Conservation (phyloP, 2,797 vertebrate genomes). For the Apogon talboti region DNA sequence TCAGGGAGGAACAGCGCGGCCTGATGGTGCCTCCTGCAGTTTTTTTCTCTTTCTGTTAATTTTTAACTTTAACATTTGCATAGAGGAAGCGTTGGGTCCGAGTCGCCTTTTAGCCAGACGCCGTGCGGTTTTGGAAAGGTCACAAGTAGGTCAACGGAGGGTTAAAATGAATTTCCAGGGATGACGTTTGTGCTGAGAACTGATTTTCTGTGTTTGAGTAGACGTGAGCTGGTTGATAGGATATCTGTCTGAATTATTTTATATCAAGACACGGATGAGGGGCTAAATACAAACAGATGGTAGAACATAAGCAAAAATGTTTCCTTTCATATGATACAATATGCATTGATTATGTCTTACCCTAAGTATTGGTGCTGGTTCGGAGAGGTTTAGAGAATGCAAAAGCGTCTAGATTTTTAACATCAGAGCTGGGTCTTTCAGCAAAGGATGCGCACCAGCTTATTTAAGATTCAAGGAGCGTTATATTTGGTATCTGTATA, state of each 20-base stretch:
- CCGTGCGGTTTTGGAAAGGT: slow-evolving; percentile 32
- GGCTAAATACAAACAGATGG: too few relatives aligned
- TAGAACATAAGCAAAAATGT: too few relatives aligned
- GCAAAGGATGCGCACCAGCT: background rate
- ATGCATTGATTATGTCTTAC: too few relatives aligned
- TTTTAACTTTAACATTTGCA: slow-evolving; percentile 52
- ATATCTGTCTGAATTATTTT: background rate
- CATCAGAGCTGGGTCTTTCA: background rate
- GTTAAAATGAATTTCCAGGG: slow-evolving; percentile 20
- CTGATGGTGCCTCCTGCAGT: slow-evolving; percentile 25
- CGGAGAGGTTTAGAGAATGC: too few relatives aligned
- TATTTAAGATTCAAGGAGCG: slow-evolving; percentile 17
- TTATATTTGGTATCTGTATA: background rate
- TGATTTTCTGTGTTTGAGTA: background rate
- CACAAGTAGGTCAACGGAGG: slow-evolving; percentile 45
- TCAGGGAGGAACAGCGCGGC: slow-evolving; percentile 15
- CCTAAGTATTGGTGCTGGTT: too few relatives aligned
- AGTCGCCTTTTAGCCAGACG: slow-evolving; percentile 35
- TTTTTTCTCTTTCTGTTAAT: slow-evolving; percentile 53
- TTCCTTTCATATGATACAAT: too few relatives aligned
- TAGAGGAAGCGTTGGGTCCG: slow-evolving; percentile 63
- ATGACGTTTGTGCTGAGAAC: background rate
- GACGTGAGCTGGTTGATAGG: background rate
- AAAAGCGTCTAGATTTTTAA: too few relatives aligned
- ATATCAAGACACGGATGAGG: background rate